A percentile compares a stretch with the other conserved stretches of the same genome.
Evolutionary conservation across 2,888 invertebrate species (phyloP).

Genomic region (Plebejus melissa): DNA sequence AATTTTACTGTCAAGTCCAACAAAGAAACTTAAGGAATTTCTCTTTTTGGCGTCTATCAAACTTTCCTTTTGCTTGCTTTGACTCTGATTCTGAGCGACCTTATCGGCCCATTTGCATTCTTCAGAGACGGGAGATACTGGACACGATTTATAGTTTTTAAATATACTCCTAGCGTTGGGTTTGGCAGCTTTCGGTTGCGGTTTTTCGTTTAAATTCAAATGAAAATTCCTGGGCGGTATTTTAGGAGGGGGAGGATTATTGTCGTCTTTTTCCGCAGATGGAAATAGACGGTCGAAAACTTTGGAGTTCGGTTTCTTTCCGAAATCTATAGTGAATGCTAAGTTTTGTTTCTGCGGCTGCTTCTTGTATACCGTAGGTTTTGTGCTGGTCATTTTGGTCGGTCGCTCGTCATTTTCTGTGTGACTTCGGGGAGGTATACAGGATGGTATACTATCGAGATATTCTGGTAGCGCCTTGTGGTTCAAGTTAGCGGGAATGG

Average conservation of each 20-base stretch:
- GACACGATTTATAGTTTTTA: conserved; percentile 86
- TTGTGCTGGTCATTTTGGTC: conserved; percentile 50
- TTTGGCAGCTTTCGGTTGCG: conserved; percentile 55
- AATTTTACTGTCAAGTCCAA: conserved; percentile 76
- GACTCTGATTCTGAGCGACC: conserved; percentile 50
- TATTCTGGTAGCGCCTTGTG: conserved; percentile 64
- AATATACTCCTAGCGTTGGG: conserved; percentile 76
- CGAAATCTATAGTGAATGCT: conserved; percentile 62
- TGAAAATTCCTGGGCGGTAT: conserved; percentile 63
- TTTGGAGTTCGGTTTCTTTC: conserved; percentile 59
- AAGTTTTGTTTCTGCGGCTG: conserved; percentile 54
- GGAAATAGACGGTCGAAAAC: conserved; percentile 70
- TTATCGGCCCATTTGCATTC: conserved; percentile 83
- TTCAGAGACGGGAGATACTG: conserved; percentile 90
- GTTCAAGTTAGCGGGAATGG: conserved; percentile 72
- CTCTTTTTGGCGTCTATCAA: conserved; percentile 73
- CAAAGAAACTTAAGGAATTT: conserved; percentile 82
- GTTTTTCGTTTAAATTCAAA: conserved; percentile 62
- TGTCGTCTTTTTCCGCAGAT: conserved; percentile 42
- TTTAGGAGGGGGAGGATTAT: conserved; percentile 43
- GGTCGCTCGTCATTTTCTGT: conserved; percentile 35
- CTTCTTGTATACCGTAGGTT: conserved; percentile 60
- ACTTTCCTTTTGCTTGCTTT: conserved; percentile 51
- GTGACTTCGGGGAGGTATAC: conserved; percentile 70
- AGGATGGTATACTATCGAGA: conserved; percentile 52